Evolutionary conservation across 2,797 vertebrate genomes (phyloP), one percentile per base, ranked within the genome.

Genomic region (Denticeps clupeoides): DNA sequence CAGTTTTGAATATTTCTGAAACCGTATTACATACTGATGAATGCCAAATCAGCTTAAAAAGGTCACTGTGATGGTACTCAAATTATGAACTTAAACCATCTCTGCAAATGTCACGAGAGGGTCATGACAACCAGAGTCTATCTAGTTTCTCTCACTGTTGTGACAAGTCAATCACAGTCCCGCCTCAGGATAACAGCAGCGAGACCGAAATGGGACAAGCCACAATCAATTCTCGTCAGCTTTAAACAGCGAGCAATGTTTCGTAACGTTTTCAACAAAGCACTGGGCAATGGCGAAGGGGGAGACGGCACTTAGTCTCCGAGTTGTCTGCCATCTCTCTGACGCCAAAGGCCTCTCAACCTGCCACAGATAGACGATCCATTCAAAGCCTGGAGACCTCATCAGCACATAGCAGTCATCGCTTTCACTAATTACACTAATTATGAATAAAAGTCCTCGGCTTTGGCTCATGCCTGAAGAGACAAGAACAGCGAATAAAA

Each of bases 241-340:
- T 51, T 62, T 47, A 58, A 19, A 44, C 50, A 62, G 59, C 66
- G 48, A 59, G 55, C 52, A 54, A 37, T 25, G 45, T 68, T 71
- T 55, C 49, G 44, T 59, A 66, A 71, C 53, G 35, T 24, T 46
- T 18, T 41, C 48, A 46, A 55, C 37, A 56, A 51, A 55, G 35
- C 25, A 42, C 46, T 27, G 35, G 32, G 32, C 16, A 28, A n/a
- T 8, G 19, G 48, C 13, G 3, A 42, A 24, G 10, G 35, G 32
- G 6, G 35, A 32, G 8, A 16, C 32, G 32, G 35, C 32, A 35
- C 32, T 35, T 35, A 35, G 32, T 18, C 32, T 35, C 35, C 32
- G 32, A 35, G 16, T 35, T 35, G 32, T 35, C 13, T 35, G 35
- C 3, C 35, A 32, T 19, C 18, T 19, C 19, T 19, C 13, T 16